Conservation (phyloP, 2,113 vertebrate species). For the Reinhardtius hippoglossoides region DNA sequence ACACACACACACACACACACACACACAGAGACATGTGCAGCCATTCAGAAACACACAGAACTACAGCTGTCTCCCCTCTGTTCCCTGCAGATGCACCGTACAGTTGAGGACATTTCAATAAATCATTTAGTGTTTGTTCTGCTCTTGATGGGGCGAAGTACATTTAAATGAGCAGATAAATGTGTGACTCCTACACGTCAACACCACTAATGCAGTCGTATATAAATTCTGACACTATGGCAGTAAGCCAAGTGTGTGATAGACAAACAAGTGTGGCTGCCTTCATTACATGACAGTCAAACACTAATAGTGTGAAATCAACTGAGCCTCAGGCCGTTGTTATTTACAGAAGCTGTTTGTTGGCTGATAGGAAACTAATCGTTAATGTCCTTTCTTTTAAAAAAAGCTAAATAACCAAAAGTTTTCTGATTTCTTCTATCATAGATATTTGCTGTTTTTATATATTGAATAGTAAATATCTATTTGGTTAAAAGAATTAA, state of each 20-base stretch:
- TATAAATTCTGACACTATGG: neutral
- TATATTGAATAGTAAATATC: too few species aligned
- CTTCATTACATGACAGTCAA: neutral
- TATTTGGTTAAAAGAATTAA: too few species aligned
- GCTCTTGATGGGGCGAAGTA: conserved; percentile 4
- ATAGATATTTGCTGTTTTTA: too few species aligned
- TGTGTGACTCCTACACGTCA: neutral
- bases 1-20: neutral
- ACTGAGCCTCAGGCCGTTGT: neutral
- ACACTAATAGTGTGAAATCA: neutral
- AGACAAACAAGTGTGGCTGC: neutral
- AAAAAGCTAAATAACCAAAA: too few species aligned
- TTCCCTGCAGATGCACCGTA: conserved; percentile 1
- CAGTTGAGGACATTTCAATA: conserved; percentile 20
- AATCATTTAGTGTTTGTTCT: conserved; percentile 24
- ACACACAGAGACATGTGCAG: neutral
- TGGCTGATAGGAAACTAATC: too few species aligned
- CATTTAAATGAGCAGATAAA: conserved; percentile 3
- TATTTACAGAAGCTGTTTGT: too few species aligned
- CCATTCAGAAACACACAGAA: neutral
- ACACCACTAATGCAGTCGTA: conserved; percentile 4
- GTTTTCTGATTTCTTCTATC: neutral
- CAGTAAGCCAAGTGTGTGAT: neutral
- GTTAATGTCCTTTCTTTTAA: too few species aligned
- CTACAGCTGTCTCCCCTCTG: conserved; percentile 2